Evolutionary conservation across 2,888 invertebrate genomes (phyloP).

Genomic region (Rosalia funebris): DNA sequence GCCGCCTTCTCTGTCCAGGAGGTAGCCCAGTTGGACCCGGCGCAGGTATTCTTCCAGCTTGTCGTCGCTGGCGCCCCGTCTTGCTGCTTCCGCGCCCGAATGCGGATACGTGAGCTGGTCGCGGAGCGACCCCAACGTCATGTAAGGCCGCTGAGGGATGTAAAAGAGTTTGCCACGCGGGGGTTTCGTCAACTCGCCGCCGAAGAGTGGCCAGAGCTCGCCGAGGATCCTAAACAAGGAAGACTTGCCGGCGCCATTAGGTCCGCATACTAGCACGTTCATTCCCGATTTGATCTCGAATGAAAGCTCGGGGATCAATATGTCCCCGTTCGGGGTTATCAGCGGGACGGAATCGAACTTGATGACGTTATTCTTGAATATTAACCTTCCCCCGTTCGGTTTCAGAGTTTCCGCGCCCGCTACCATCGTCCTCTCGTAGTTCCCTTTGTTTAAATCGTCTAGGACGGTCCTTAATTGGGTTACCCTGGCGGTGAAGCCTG

Average conservation of each 20-base stretch:
- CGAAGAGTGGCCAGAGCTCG: slow-evolving; percentile 97
- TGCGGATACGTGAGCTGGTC: slow-evolving; percentile 96
- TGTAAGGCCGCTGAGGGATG: slow-evolving; percentile 97
- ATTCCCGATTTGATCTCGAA: slow-evolving; percentile 91
- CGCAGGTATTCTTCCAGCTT: slow-evolving; percentile 81
- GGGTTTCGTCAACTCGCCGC: slow-evolving; percentile 92
- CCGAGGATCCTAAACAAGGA: slow-evolving; percentile 96
- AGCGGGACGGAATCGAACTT: slow-evolving; percentile 93
- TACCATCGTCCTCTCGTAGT: slow-evolving; percentile 76
- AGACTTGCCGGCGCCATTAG: slow-evolving; percentile 98
- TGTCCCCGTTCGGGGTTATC: slow-evolving; percentile 97
- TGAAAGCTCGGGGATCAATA: slow-evolving; percentile 86
- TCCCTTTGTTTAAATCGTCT: slow-evolving; percentile 82
- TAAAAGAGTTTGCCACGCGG: slow-evolving; percentile 94
- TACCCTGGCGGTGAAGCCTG: slow-evolving; percentile 94
- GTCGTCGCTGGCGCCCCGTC: slow-evolving; percentile 80
- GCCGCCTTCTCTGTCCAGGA: slow-evolving; percentile 85
- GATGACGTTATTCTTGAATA: slow-evolving; percentile 88
- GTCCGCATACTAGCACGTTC: slow-evolving; percentile 98
- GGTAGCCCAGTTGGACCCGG: slow-evolving; percentile 85
- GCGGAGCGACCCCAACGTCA: slow-evolving; percentile 94
- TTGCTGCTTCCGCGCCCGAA: slow-evolving; percentile 83
- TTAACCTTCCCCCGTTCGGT: slow-evolving; percentile 82
- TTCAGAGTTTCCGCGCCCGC: slow-evolving; percentile 59
- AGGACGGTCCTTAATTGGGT: slow-evolving; percentile 89